These are phyloP conservation scores for Colistium nudipinnis DNA, from an alignment of 2,113 vertebrate genomes.

Conservation along the genomic window DNA sequence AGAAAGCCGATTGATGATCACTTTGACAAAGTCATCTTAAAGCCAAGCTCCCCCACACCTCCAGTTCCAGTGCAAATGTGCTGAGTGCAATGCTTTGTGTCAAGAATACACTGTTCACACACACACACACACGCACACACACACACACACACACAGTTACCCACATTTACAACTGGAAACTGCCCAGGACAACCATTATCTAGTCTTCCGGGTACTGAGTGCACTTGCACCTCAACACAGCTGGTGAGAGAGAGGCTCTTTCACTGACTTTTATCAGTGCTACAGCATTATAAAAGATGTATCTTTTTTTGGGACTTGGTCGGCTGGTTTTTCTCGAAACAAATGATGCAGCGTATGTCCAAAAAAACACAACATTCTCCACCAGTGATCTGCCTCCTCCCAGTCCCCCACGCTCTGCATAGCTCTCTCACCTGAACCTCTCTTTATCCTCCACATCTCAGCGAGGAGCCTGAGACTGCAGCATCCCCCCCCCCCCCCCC, in stretches of 20 bases:
- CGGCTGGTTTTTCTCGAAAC: neutral
- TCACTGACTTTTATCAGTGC: neutral
- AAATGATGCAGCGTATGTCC: neutral
- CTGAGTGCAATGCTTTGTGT: neutral
- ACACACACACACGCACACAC: neutral
- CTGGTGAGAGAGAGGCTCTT: neutral
- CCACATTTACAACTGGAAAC: neutral
- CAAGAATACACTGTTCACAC: neutral
- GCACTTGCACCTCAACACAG: neutral
- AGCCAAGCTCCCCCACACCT: neutral
- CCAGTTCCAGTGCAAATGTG: too few species aligned
- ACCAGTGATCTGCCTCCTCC: constrained; percentile 13
- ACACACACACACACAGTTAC: neutral
- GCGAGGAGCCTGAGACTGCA: constrained; percentile 43
- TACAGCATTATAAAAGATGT: neutral
- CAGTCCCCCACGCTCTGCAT: constrained; percentile 22
- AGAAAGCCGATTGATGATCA: too few species aligned
- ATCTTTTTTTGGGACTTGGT: neutral
- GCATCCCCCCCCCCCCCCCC: constrained; percentile 21
- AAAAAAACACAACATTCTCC: neutral
- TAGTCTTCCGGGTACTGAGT: neutral
- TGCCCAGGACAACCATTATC: neutral
- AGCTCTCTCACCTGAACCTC: constrained; percentile 52
- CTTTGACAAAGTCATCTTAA: neutral
- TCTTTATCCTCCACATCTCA: constrained; percentile 42